Percentiles rank a stretch among this genome's conserved stretches.
These are phyloP conservation scores for Acipenser oxyrinchus DNA, from an alignment of 2,797 vertebrate species.

Conservation along the genomic window DNA sequence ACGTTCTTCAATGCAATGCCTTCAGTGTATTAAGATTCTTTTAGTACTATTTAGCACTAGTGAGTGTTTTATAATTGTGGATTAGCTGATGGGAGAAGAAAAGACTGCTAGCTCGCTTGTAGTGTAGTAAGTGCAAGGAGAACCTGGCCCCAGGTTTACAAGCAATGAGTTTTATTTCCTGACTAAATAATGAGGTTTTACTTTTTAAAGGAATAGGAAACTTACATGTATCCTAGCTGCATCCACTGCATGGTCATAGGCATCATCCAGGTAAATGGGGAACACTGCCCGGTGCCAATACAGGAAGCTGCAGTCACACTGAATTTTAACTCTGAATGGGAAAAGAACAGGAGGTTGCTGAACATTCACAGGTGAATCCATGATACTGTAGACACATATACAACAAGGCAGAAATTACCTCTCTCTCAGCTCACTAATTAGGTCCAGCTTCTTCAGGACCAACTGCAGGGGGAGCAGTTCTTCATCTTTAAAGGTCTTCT, in stretches of 20 bases:
- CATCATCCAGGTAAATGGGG: conserved; percentile 94
- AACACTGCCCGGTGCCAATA: conserved; percentile 96
- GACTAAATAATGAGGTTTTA: too few relatives aligned
- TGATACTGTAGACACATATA: background rate
- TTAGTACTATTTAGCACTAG: too few relatives aligned
- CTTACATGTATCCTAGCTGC: conserved; percentile 89
- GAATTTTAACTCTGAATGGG: conserved; percentile 69
- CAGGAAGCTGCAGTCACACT: conserved; percentile 91
- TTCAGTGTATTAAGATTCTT: too few relatives aligned
- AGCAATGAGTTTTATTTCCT: too few relatives aligned
- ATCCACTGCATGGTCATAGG: conserved; percentile 90
- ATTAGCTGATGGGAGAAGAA: too few relatives aligned
- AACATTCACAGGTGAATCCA: background rate
- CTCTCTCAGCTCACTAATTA: conserved; percentile 89
- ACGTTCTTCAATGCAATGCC: too few relatives aligned
- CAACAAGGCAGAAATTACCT: conserved; percentile 49
- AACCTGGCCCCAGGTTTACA: too few relatives aligned
- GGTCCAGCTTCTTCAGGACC: conserved; percentile 88
- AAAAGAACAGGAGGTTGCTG: conserved; percentile 1
- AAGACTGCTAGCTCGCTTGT: background rate
- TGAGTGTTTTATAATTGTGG: too few relatives aligned
- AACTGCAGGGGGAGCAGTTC: conserved; percentile 87
- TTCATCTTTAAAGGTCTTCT: conserved; percentile 98
- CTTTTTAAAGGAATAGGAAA: conserved; percentile 3
- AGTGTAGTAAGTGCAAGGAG: background rate